Base-by-base conservation (phyloP, 2,888 invertebrate genomes). In the Stenurella melanura region DNA sequence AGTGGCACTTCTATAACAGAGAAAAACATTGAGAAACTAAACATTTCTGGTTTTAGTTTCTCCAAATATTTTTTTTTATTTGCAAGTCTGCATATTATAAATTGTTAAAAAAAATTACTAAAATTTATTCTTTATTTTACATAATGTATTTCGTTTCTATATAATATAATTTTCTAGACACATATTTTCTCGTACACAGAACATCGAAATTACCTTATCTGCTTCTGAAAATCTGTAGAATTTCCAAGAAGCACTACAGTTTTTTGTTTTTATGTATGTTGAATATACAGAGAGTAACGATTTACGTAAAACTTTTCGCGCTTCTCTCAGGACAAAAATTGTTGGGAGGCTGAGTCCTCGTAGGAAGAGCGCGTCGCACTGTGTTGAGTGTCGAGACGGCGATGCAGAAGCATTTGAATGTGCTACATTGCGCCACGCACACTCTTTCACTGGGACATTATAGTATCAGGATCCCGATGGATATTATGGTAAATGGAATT, bases 321-420 rank as follows among this genome's bases (percentile, higher is more conserved):
- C 57, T 54, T 66, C 54, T 12, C 18, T 30, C 68, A n/a, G 12
- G 50, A n/a, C 61, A n/a, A 34, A 60, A 42, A 26, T 61, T 61
- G 30, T 10, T 54, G 56, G 50, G 30, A 34, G 26, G 71, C 19
- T 72, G 67, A 56, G 26, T 61, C 42, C 57, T 21, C 67, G 50
- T 61, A 67, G 42, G 61, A 56, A 72, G 74, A 71, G 71, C 77
- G 74, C 74, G 74, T 71, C 74, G 71, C 74, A 77, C 77, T 77
- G 74, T 74, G 70, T 60, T 60, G 66, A 56, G 61, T 63, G 71
- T 64, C 75, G 67, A 58, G 72, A 54, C 71, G 66, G 11, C 5
- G 42, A 15, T 42, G 30, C 38, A 19, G 12, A 15, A 38, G 30
- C n/a, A 61, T 50, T 50, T 50, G 50, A n/a, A 17, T 15, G 6